A percentile compares a stretch with the other conserved stretches of the same genome.
Evolutionary conservation across 2,888 invertebrate genomes (phyloP).

Genomic region (Osedax frankpressi): DNA sequence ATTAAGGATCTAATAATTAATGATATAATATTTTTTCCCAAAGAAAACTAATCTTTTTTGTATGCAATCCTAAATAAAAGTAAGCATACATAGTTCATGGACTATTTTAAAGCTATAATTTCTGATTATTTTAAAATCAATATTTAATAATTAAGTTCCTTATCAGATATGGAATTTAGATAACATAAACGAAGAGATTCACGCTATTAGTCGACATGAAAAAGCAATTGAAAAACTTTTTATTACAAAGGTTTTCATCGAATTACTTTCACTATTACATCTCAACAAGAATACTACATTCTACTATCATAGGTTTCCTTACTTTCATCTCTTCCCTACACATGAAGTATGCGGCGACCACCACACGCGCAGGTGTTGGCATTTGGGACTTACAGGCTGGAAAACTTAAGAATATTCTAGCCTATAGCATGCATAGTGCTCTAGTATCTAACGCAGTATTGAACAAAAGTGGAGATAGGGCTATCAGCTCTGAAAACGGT

Average conservation of each 20-base stretch:
- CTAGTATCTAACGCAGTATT: slow-evolving; percentile 84
- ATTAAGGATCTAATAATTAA: too few relatives aligned
- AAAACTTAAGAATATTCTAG: slow-evolving; percentile 67
- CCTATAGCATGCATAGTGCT: slow-evolving; percentile 79
- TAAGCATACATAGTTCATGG: too few relatives aligned
- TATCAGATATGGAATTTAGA: slow-evolving; percentile 73
- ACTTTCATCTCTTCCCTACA: too few relatives aligned
- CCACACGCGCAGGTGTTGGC: slow-evolving; percentile 83
- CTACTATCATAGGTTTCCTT: too few relatives aligned
- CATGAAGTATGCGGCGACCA: slow-evolving; percentile 68
- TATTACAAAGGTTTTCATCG: slow-evolving; percentile 27
- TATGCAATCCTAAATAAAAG: too few relatives aligned
- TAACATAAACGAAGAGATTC: slow-evolving; percentile 93
- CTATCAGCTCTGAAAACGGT: slow-evolving; percentile 72
- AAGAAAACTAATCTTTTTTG: too few relatives aligned
- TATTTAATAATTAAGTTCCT: background rate
- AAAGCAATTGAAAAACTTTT: slow-evolving; percentile 76
- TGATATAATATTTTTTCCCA: too few relatives aligned
- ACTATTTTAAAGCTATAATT: too few relatives aligned
- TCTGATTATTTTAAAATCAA: background rate
- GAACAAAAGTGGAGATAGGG: slow-evolving; percentile 67
- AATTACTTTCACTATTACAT: background rate
- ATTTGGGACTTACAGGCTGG: slow-evolving; percentile 83
- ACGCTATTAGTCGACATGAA: slow-evolving; percentile 68
- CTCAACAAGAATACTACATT: background rate